Evolutionary conservation across 1,140 invertebrate species (phyloP).

Genomic region (Drosophila melanica): DNA sequence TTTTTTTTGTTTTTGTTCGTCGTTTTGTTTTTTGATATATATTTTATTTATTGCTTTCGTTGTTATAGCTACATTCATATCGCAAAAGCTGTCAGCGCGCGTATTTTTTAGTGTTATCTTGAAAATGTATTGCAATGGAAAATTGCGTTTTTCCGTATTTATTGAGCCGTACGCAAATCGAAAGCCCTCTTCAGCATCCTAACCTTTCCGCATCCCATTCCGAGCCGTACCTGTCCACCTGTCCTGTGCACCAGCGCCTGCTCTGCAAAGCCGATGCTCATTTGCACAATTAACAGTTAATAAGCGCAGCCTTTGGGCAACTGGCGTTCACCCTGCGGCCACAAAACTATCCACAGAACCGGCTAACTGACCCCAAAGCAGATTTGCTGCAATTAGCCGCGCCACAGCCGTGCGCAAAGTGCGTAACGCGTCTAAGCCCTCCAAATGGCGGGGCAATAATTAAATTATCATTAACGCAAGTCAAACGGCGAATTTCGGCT

Average conservation of each 20-base stretch:
- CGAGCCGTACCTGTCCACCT: slow-evolving; percentile 3
- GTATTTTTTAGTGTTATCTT: slow-evolving; percentile 57
- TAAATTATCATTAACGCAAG: slow-evolving; percentile 74
- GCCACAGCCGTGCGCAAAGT: slow-evolving; percentile 55
- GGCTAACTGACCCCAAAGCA: slow-evolving; percentile 69
- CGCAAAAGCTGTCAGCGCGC: slow-evolving; percentile 53
- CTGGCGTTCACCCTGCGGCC: too few species aligned
- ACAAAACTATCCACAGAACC: slow-evolving; percentile 19
- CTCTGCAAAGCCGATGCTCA: slow-evolving; percentile 40
- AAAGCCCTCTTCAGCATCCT: not conserved
- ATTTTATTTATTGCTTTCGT: slow-evolving; percentile 52
- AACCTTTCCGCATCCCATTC: not conserved
- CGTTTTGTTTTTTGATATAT: slow-evolving; percentile 24
- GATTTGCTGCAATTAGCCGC: slow-evolving; percentile 73
- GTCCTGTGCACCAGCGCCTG: slow-evolving; percentile 17
- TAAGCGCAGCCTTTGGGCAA: slow-evolving; percentile 47
- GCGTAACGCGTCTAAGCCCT: slow-evolving; percentile 63
- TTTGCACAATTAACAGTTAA: slow-evolving; percentile 75
- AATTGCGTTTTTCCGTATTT: slow-evolving; percentile 46
- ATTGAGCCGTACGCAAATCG: slow-evolving; percentile 30
- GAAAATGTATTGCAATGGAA: slow-evolving; percentile 59
- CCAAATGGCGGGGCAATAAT: slow-evolving; percentile 57
- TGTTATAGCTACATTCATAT: slow-evolving; percentile 37
- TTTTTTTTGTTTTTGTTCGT: slow-evolving; percentile 22
- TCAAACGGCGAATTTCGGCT: slow-evolving; percentile 35